Evolutionary conservation across 2,797 vertebrate species (phyloP).

Genomic region (Sparidentex hasta): DNA sequence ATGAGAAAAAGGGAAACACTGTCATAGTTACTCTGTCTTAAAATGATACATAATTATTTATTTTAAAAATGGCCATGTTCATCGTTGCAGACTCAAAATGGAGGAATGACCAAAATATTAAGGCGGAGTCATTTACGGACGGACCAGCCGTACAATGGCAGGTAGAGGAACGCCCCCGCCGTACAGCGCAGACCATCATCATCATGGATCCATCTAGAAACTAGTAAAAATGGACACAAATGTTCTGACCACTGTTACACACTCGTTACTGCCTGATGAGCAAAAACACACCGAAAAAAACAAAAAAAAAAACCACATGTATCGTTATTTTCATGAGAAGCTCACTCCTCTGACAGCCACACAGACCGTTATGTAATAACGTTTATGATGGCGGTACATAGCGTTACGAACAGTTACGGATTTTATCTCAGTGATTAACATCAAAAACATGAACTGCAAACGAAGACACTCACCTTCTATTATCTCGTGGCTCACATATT

Average conservation of each 20-base stretch:
- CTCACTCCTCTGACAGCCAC: neutral
- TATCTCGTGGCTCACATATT: neutral
- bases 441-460: no score
- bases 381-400: fast-evolving
- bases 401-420: neutral
- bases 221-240: neutral
- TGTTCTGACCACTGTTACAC: neutral
- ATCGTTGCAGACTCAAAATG: neutral
- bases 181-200: neutral
- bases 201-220: constrained; percentile 21
- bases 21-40: fast-evolving
- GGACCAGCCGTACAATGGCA: neutral
- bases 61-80: fast-evolving
- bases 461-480: fast-evolving
- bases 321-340: neutral
- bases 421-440: neutral
- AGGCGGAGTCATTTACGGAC: no score
- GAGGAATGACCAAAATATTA: neutral
- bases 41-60: neutral
- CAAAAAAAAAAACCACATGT: no score
- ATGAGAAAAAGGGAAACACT: no score
- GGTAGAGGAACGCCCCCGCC: constrained; percentile 21
- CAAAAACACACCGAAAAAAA: fast-evolving
- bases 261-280: fast-evolving
- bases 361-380: constrained; percentile 55